Conservation (phyloP, 2,797 vertebrate species). For the Kryptopterus vitreolus region DNA sequence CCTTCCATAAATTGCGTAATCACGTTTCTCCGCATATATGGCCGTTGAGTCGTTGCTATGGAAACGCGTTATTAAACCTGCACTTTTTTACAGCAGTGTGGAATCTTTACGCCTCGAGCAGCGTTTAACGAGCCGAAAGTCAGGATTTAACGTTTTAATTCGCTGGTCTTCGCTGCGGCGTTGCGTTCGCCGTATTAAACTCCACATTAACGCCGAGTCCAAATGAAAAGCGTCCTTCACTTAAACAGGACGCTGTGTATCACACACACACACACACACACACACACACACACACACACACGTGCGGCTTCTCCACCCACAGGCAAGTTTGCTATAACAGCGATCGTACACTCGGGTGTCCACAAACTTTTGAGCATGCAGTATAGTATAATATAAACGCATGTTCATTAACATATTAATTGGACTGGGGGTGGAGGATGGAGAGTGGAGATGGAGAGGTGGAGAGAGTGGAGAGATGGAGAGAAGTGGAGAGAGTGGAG, state of each 20-base stretch:
- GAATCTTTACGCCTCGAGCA: neutral
- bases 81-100: too few relatives aligned
- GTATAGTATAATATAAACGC: neutral
- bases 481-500: too few relatives aligned
- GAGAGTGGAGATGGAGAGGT: too few relatives aligned
- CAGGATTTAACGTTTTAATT: slow-evolving; percentile 28
- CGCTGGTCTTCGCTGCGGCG: slow-evolving; percentile 7
- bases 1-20: neutral
- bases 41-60: neutral
- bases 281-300: slow-evolving; percentile 16
- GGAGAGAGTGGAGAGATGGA: too few relatives aligned
- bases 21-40: too few relatives aligned
- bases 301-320: too few relatives aligned
- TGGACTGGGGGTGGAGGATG: too few relatives aligned
- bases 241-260: neutral
- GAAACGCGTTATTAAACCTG: neutral
- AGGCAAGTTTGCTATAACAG: too few relatives aligned
- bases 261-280: slow-evolving; percentile 13
- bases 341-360: too few relatives aligned
- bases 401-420: slow-evolving; percentile 61
- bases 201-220: slow-evolving; percentile 11
- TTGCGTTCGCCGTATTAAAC: neutral
- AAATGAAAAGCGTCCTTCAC: slow-evolving; percentile 7
- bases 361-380: too few relatives aligned
- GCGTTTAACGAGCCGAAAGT: slow-evolving; percentile 7